A percentile compares a stretch with the other conserved stretches of the same genome.
These are phyloP conservation scores for Hoplias malabaricus DNA, from an alignment of 2,113 vertebrate genomes.

Conservation along the genomic window DNA sequence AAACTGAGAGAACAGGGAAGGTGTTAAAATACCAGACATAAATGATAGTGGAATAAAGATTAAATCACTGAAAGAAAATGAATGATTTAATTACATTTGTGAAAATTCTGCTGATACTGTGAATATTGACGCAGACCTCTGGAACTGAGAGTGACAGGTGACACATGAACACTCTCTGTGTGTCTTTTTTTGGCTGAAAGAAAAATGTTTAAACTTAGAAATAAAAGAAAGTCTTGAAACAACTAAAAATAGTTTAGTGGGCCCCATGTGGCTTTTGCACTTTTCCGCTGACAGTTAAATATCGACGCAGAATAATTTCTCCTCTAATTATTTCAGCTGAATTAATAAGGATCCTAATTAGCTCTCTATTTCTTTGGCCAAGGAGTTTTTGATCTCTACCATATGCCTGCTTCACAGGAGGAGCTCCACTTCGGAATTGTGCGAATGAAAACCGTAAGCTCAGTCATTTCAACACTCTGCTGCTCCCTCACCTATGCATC, in stretches of 20 bases:
- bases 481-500: not conserved
- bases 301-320: slow-evolving; percentile 71
- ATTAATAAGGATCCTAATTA: slow-evolving; percentile 73
- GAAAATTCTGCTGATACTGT: not conserved
- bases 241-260: not conserved
- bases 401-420: slow-evolving; percentile 62
- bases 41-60: too few relatives aligned
- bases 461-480: not conserved
- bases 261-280: slow-evolving; percentile 60
- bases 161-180: not conserved
- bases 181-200: not conserved
- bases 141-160: slow-evolving; percentile 11
- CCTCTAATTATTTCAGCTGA: slow-evolving; percentile 67
- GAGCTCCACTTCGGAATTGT: slow-evolving; percentile 52
- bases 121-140: not conserved
- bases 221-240: not conserved
- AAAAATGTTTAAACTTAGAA: not conserved
- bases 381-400: slow-evolving; percentile 64
- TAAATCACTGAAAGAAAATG: not conserved
- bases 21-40: too few relatives aligned
- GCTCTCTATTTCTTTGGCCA: slow-evolving; percentile 59
- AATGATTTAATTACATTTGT: not conserved
- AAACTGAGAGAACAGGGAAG: too few relatives aligned
- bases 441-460: slow-evolving; percentile 54
- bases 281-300: slow-evolving; percentile 63